A percentile compares a stretch with the other conserved stretches of the same genome.
Evolutionary conservation across 2,888 invertebrate genomes (phyloP).

Genomic region (Dione vanillae): DNA sequence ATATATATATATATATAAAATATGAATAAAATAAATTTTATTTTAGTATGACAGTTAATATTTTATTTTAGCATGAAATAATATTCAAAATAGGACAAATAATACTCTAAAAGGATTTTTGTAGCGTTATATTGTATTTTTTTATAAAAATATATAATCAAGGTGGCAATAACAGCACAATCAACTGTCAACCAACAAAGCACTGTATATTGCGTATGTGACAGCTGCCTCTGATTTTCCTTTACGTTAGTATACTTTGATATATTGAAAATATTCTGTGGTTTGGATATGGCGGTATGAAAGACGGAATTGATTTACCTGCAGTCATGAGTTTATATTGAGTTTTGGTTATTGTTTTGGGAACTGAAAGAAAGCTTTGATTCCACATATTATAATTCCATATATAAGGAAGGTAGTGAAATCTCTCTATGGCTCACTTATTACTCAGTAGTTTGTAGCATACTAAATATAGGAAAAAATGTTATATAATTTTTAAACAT

Average conservation of each 20-base stretch:
- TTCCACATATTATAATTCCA: too few species aligned
- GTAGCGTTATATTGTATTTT: background rate
- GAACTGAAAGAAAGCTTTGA: background rate
- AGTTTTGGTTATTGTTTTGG: background rate
- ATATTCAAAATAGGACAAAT: too few species aligned
- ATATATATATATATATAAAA: too few species aligned
- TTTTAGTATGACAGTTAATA: too few species aligned
- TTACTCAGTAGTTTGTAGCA: too few species aligned
- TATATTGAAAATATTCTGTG: conserved; percentile 27
- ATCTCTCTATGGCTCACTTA: too few species aligned
- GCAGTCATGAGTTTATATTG: background rate
- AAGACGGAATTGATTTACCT: background rate
- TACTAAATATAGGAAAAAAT: too few species aligned
- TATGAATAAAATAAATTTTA: too few species aligned
- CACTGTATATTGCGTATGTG: conserved; percentile 5
- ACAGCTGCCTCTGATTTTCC: conserved; percentile 17
- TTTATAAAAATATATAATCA: conserved; percentile 17
- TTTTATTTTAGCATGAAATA: too few species aligned
- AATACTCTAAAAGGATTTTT: background rate
- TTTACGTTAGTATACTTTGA: conserved; percentile 16
- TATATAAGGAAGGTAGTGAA: too few species aligned
- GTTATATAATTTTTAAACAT: too few species aligned
- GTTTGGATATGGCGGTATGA: background rate
- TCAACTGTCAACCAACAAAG: conserved; percentile 6
- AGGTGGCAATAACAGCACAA: conserved; percentile 2